Base-by-base conservation (phyloP, 2,113 vertebrate species). In the Excalfactoria chinensis region DNA sequence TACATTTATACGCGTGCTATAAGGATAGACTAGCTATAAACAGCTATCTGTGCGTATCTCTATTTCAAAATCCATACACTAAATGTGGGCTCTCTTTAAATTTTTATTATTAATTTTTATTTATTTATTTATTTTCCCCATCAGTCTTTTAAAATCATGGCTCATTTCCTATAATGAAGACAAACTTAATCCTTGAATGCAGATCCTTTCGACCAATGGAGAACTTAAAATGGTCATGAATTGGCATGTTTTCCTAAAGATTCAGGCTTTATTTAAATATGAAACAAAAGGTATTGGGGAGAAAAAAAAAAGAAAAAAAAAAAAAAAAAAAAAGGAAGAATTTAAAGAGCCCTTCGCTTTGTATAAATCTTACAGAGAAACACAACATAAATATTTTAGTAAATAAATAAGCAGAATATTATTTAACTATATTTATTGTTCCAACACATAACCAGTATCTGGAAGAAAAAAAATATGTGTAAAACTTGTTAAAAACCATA, bases 81-180 rank as follows among this genome's bases (percentile, higher is more conserved):
- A 90, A 66, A 75, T 40, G 21, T 76, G 63, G 75, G 85, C 60
- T 93, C 64, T 90, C 10, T 37, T 37, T 8, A 37, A 37, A 37
- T 37, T 37, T 37, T 37, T 37, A 37, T 37, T 37, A 37, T 37
- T 37, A 37, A 37, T 37, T 8, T 37, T 37, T 37, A 37, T 37
- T 37, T 37, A 37, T 70, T 69, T 94, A 89, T 37, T 37, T 37
- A 37, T 88, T 89, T 94, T 95, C 93, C 55, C 82, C 68, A 80
- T 70, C 81, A 80, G 74, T 92, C 88, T 96, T 79, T 66, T 81
- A 72, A 83, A 93, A 95, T 96, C 93, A 51, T 71, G 55, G 74
- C 94, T 95, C 82, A 69, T 95, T 97, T 97, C 93, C 96, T 95
- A 8, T 46, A 53, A 40, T 85, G 55, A 88, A 96, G 73, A 60